Conservation (phyloP, 2,888 invertebrate species). For the Drosophila cracens region DNA sequence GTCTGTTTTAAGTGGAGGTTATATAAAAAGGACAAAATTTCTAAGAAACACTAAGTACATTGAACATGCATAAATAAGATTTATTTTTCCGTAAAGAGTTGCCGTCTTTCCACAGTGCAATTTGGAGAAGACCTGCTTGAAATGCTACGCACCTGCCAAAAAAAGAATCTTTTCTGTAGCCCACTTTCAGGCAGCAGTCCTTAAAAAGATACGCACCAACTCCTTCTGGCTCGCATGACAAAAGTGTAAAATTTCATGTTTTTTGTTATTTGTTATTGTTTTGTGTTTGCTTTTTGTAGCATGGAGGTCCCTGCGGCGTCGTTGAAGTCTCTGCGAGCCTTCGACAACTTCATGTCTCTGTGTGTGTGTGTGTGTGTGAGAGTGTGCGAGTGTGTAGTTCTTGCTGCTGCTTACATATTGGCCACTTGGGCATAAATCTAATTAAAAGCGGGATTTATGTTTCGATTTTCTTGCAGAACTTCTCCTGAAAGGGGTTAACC, state of each 20-base stretch:
- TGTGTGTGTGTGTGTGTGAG: slow-evolving; percentile 4
- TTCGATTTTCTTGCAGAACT: slow-evolving; percentile 51
- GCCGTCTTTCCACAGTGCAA: neutral
- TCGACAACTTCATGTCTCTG: neutral
- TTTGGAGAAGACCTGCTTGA: neutral
- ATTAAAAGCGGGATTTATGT: slow-evolving; percentile 67
- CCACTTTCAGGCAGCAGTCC: slow-evolving; percentile 1
- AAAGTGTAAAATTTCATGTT: slow-evolving; percentile 36
- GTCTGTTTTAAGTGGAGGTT: neutral
- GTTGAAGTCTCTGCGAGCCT: slow-evolving; percentile 10
- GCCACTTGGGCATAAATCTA: slow-evolving; percentile 75
- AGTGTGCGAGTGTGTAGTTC: slow-evolving; percentile 9
- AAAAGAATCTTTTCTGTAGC: neutral
- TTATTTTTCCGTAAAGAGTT: neutral
- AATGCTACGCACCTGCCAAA: neutral
- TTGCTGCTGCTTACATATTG: slow-evolving; percentile 38
- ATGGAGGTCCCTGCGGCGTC: slow-evolving; percentile 40
- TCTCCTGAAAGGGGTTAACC: slow-evolving; percentile 55
- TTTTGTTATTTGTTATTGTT: slow-evolving; percentile 40
- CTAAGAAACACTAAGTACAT: neutral
- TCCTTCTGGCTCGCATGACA: slow-evolving; percentile 14
- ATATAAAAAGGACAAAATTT: neutral
- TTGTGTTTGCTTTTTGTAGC: slow-evolving; percentile 39
- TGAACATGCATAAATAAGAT: neutral
- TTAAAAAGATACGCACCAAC: neutral